Evolutionary conservation across 2,113 vertebrate genomes (phyloP), one percentile per base, ranked within the genome.

Genomic region (Lepidothrix coronata): DNA sequence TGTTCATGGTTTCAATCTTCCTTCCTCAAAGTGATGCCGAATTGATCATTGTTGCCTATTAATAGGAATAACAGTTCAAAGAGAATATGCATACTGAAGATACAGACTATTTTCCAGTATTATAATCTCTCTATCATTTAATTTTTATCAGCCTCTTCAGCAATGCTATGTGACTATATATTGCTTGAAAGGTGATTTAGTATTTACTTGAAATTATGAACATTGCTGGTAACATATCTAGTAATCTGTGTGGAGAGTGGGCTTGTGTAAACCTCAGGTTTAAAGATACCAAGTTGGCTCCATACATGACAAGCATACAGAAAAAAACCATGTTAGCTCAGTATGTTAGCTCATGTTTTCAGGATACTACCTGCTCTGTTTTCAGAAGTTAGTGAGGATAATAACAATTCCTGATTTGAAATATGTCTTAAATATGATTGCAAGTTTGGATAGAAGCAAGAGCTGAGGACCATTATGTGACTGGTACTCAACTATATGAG

Each of bases 251-350:
- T 37, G 17, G 4, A 55, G 20, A 46, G 21, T 24, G 33, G 23
- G 8, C 13, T 70, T 88, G 16, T 52, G 24, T 74, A 66, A 81
- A 30, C 23, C 31, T 82, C 5, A 24, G 19, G 3, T 78, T 81
- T 78, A 67, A 87, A 66, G 24, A 46, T 19, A 54, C 6, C 5
- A 5, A 19, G 5, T 7, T 91, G 17, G 7, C 17, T 80, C 27
- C 37, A n/a, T 54, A 23, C 3, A 8, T n/a, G 49, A 44, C 0
- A 2, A 46, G 5, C 0, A 0, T 39, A 43, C 27, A 63, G 61
- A 63, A 77, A 39, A 67, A 12, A 23, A 1, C 7, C 24, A 2
- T 20, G 6, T 62, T 59, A 24, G 7, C 48, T 94, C 57, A 72
- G 3, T 37, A 23, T 73, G 27, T 39, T 39, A 41, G 12, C 39